Base-by-base conservation (phyloP, 2,797 vertebrate species). In the Morelia viridis region DNA sequence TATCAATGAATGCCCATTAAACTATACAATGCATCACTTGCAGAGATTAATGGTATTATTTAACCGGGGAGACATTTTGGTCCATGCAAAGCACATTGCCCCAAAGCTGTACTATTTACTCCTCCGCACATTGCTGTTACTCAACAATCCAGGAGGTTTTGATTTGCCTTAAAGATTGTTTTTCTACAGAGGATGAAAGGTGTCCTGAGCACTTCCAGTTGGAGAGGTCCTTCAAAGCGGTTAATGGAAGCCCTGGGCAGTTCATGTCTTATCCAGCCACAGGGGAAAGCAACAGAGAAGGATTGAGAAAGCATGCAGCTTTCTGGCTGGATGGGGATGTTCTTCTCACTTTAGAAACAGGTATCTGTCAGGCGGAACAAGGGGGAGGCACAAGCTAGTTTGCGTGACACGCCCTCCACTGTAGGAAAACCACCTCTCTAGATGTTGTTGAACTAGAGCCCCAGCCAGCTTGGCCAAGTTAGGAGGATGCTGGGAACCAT, bases 241-340 rank as follows among this genome's bases (percentile, higher is more conserved):
- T 68, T 15, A 15, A 68, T 31, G n/a, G 50, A 53, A 53, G 50
- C 50, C 1, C 50, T 53, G 5, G 64, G 15, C 64, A 31, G 28
- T 15, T 5, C 1, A 1, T 5, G 12, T 12, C 0, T 31, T 68
- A 31, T 13, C 64, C 4, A 15, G 28, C 0, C 11, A 68, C 10
- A 0, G 64, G 64, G 28, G 62, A 65, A 65, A 65, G 64, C 64
- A 65, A 64, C 62, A n/a, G 64, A 65, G 11, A 65, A 5, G 11
- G 64, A 4, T 65, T n/a, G 28, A n/a, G 64, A 65, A 1, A 5
- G 28, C 3, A 1, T 28, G 50, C 50, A 53, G 50, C 50, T 53
- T 53, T 53, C 50, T 53, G 62, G 26, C 62, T 64, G 62, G 26
- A 65, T 65, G 28, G 5, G 0, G 11, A 65, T 1, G 4, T 10